A percentile compares a stretch with the other conserved stretches of the same genome.
Evolutionary conservation across 2,113 vertebrate genomes (phyloP).

Genomic region (Hemibagrus wyckioides): DNA sequence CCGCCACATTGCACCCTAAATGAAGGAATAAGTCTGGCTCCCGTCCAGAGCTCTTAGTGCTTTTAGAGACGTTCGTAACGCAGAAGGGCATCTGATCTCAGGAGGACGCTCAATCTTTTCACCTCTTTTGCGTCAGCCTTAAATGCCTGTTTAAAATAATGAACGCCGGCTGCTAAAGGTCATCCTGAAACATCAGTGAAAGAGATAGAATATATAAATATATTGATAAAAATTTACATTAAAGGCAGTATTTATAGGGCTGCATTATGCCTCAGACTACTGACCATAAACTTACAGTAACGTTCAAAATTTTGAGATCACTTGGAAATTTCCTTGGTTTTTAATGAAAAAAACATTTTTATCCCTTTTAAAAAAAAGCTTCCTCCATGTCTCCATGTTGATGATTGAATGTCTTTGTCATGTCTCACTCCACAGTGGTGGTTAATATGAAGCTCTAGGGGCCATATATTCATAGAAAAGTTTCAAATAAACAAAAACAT

Average conservation of each 20-base stretch:
- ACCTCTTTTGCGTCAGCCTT: neutral
- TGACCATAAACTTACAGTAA: too few relatives aligned
- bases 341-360: too few relatives aligned
- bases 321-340: too few relatives aligned
- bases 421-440: too few relatives aligned
- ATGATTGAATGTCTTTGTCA: too few relatives aligned
- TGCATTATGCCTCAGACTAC: neutral
- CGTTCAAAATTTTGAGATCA: too few relatives aligned
- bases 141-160: conserved; percentile 11
- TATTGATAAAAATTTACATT: neutral
- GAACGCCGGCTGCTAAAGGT: neutral
- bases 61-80: neutral
- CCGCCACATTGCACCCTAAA: neutral
- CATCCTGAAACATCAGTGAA: neutral
- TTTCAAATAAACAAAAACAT: too few relatives aligned
- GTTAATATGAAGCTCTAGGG: too few relatives aligned
- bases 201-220: neutral
- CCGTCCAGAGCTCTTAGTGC: neutral
- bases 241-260: neutral
- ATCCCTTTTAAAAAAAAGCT: too few relatives aligned
- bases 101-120: conserved; percentile 1
- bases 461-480: too few relatives aligned
- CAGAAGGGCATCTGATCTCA: conserved; percentile 19
- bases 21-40: neutral
- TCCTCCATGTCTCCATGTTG: too few relatives aligned